phyloP scores from a whole-genome alignment of 2,797 vertebrate species.

The Pangasius djambal region DNA sequence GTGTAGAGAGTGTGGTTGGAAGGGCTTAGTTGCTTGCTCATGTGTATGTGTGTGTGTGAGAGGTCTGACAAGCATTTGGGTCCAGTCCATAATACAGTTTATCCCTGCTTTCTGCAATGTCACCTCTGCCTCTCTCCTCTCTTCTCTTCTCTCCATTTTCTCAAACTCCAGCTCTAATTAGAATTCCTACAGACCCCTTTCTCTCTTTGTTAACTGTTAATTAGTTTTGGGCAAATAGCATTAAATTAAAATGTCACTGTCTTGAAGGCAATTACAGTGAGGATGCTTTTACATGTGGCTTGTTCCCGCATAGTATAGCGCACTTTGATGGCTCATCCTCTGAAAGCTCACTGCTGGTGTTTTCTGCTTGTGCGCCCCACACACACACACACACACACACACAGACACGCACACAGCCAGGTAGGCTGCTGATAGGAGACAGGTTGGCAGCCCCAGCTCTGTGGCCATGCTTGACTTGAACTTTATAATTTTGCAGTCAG shows the following conservation, averaged over 20 bases:
- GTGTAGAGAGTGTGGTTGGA: neutral
- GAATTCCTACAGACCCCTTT: constrained; percentile 64
- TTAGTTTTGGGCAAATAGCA: constrained; percentile 67
- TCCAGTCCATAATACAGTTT: constrained; percentile 69
- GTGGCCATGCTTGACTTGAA: constrained; percentile 59
- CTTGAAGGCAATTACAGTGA: constrained; percentile 58
- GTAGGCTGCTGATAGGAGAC: neutral
- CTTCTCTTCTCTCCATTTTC: constrained; percentile 27
- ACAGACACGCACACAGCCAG: neutral
- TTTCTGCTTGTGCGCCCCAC: neutral
- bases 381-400: neutral
- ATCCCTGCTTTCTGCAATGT: constrained; percentile 70
- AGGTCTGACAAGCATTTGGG: constrained; percentile 20
- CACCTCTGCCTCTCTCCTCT: constrained; percentile 64
- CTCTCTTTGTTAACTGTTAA: constrained; percentile 66
- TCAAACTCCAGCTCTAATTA: constrained; percentile 66
- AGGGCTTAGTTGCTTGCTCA: neutral
- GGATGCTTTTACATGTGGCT: constrained; percentile 46
- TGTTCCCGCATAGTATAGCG: constrained; percentile 12
- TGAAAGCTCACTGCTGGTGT: neutral
- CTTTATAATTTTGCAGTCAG: constrained; percentile 79
- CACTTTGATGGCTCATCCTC: constrained; percentile 28
- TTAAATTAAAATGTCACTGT: constrained; percentile 59
- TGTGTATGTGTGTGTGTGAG: constrained; percentile 23
- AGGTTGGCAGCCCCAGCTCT: constrained; percentile 36